Evolutionary conservation across 1,140 invertebrate species (phyloP).

Genomic region (Penaeus vannamei): DNA sequence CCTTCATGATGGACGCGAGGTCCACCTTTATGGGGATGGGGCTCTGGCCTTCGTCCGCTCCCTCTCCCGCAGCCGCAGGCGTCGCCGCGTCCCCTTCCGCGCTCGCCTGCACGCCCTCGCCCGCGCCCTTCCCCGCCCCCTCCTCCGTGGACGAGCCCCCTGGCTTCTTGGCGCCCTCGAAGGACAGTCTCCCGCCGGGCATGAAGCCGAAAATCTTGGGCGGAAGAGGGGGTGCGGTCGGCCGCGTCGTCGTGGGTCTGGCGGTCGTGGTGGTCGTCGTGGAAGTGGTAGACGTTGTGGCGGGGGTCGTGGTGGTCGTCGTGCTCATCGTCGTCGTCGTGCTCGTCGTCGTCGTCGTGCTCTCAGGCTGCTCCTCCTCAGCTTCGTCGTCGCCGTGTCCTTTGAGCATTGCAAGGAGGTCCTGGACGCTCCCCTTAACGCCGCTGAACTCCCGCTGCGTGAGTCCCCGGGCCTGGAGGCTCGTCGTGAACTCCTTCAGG

Average conservation of each 20-base stretch:
- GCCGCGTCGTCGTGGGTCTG: constrained; percentile 32
- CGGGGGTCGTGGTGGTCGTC: constrained; percentile 20
- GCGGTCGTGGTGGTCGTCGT: constrained; percentile 4
- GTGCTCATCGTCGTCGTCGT: constrained; percentile 25
- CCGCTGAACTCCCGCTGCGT: constrained; percentile 56
- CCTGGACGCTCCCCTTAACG: constrained; percentile 46
- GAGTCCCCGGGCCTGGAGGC: constrained; percentile 48
- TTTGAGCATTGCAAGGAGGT: constrained; percentile 46
- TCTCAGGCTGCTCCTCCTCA: neutral
- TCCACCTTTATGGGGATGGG: constrained; percentile 57
- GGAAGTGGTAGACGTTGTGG: constrained; percentile 38
- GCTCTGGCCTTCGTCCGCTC: constrained; percentile 19
- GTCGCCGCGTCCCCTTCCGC: neutral
- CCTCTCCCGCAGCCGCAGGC: neutral
- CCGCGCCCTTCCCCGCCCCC: neutral
- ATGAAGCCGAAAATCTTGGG: constrained; percentile 58
- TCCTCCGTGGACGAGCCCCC: no score
- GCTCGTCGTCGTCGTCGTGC: constrained; percentile 20
- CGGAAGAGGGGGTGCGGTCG: constrained; percentile 10
- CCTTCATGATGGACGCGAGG: constrained; percentile 44
- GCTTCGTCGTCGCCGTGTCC: neutral
- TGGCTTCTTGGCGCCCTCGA: neutral
- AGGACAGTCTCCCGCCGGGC: constrained; percentile 30
- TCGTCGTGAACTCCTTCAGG: constrained; percentile 59
- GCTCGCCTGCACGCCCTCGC: neutral